Conservation (phyloP, 1,140 invertebrate genomes). For the Drosophila orosa region DNA sequence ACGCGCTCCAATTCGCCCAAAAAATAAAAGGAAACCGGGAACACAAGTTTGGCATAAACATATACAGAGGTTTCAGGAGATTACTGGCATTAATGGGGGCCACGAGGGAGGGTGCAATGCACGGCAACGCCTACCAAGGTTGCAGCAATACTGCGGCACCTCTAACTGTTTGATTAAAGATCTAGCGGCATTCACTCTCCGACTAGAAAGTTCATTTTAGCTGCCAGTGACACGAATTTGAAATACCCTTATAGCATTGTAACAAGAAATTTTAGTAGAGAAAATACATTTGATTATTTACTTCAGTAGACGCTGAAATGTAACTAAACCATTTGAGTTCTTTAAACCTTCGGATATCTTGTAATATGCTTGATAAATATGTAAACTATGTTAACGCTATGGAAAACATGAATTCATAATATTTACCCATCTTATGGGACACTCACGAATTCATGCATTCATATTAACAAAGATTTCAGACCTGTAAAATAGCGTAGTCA, state of each 20-base stretch:
- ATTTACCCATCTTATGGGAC: background rate
- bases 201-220: constrained; percentile 15
- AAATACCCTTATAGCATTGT: background rate
- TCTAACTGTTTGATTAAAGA: constrained; percentile 75
- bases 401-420: background rate
- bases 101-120: background rate
- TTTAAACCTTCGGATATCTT: background rate
- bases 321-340: background rate
- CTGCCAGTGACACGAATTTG: constrained; percentile 1
- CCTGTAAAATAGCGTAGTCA: no score
- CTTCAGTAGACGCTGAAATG: background rate
- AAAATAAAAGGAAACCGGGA: constrained; percentile 6
- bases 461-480: background rate
- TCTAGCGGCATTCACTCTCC: constrained; percentile 28
- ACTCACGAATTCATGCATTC: background rate
- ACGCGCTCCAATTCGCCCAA: constrained; percentile 64
- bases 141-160: constrained; percentile 69
- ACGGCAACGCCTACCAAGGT: constrained; percentile 66
- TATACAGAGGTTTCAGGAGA: constrained; percentile 1
- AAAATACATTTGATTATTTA: background rate
- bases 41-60: constrained; percentile 2
- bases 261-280: background rate
- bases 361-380: no score
- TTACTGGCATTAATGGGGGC: background rate
- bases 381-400: no score